Conservation (phyloP, 2,888 invertebrate species). For the Ormyrus rosae region DNA sequence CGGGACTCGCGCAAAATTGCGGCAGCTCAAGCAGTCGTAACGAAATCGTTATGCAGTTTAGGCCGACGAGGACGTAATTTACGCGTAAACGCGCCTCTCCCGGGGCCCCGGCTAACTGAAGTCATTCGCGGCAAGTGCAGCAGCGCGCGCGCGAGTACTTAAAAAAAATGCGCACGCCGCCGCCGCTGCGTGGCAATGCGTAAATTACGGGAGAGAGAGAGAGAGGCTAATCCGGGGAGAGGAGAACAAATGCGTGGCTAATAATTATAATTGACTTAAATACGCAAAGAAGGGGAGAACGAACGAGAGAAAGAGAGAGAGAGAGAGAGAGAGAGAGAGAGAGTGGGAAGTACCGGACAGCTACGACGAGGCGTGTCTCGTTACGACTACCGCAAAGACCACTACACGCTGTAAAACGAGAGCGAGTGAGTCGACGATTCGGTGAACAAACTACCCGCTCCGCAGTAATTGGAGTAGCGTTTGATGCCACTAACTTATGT, state of each 20-base stretch:
- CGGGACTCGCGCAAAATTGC: constrained; percentile 21
- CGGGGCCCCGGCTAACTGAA: constrained; percentile 29
- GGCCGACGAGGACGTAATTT: constrained; percentile 41
- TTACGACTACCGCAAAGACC: background rate
- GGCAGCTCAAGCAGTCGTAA: constrained; percentile 33
- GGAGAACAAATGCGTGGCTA: constrained; percentile 47
- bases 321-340: constrained; percentile 10
- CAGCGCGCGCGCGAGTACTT: background rate
- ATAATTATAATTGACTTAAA: constrained; percentile 56
- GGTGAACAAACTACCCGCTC: background rate
- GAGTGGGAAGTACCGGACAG: background rate
- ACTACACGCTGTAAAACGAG: constrained; percentile 1
- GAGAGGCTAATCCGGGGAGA: constrained; percentile 41
- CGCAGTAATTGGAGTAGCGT: too few relatives aligned
- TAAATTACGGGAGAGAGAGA: constrained; percentile 35
- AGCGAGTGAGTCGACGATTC: background rate
- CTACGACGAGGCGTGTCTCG: constrained; percentile 14
- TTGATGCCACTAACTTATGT: too few relatives aligned
- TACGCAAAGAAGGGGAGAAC: constrained; percentile 17
- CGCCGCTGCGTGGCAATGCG: background rate
- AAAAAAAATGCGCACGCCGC: constrained; percentile 11
- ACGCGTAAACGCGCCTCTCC: constrained; percentile 44
- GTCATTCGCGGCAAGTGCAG: constrained; percentile 28
- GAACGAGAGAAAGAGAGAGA: constrained; percentile 4
- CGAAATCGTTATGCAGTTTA: constrained; percentile 42